phyloP scores from a whole-genome alignment of 2,113 vertebrate genomes.

The Zootoca vivipara region DNA sequence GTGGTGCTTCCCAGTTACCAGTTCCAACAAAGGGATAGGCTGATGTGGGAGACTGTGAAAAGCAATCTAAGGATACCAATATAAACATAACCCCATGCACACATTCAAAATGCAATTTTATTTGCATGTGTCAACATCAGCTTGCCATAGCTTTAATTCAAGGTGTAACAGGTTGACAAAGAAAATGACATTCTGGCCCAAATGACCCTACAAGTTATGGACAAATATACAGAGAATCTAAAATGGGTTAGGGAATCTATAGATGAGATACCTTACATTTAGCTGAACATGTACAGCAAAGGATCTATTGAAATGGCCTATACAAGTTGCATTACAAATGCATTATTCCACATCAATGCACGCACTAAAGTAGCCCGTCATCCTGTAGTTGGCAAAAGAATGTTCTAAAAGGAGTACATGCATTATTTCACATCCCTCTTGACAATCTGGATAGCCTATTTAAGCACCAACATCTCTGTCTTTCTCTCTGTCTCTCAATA shows the following conservation, averaged over 20 bases:
- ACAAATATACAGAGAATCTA: background rate
- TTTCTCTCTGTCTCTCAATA: constrained; percentile 66
- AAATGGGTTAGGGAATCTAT: constrained; percentile 26
- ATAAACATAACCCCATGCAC: background rate
- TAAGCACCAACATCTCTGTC: constrained; percentile 32
- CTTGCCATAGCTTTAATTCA: background rate
- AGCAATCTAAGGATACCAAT: too few relatives aligned
- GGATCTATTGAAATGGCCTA: constrained; percentile 53
- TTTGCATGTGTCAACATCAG: background rate
- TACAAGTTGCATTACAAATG: constrained; percentile 63
- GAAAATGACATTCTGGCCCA: background rate
- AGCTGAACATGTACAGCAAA: background rate
- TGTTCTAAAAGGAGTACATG: constrained; percentile 46
- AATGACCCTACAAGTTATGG: background rate
- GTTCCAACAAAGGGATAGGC: too few relatives aligned
- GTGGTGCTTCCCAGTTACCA: background rate
- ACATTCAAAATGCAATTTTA: background rate
- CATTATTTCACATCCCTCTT: constrained; percentile 66
- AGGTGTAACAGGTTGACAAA: background rate
- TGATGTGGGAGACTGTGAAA: background rate
- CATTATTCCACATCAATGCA: constrained; percentile 64
- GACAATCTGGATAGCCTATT: constrained; percentile 67
- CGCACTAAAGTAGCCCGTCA: constrained; percentile 50
- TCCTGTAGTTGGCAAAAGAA: constrained; percentile 55
- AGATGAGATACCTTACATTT: constrained; percentile 44